Percentiles rank a stretch among this genome's conserved stretches.
Evolutionary conservation across 2,113 vertebrate species (phyloP).

Genomic region (Lepus timidus): DNA sequence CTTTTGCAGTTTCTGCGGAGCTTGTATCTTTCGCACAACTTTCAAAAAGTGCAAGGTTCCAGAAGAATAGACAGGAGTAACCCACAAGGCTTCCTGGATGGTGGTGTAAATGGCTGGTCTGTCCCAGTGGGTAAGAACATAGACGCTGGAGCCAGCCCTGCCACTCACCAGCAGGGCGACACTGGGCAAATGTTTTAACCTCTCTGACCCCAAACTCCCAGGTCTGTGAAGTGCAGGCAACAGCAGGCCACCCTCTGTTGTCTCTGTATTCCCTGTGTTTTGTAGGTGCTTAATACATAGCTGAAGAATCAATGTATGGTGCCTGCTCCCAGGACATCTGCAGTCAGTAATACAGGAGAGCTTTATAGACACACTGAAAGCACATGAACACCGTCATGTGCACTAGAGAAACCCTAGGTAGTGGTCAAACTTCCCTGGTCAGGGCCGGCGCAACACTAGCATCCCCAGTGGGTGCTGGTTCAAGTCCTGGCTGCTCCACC

Average conservation of each 20-base stretch:
- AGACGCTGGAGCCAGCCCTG: neutral
- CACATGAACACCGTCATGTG: neutral
- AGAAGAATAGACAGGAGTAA: neutral
- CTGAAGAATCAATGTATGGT: neutral
- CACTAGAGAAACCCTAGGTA: neutral
- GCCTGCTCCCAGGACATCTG: neutral
- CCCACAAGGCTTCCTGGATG: neutral
- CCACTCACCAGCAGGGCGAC: neutral
- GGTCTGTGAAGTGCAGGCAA: neutral
- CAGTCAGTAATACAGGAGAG: neutral
- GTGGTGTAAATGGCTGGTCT: neutral
- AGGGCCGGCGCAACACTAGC: no score
- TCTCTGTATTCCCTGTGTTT: neutral
- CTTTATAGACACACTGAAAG: neutral
- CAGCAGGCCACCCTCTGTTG: neutral
- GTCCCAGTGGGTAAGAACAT: neutral
- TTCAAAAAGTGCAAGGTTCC: neutral
- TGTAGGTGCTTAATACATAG: neutral
- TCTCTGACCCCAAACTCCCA: neutral
- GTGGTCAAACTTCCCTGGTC: neutral
- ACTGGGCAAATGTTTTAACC: neutral
- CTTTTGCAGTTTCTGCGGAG: neutral
- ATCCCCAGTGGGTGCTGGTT: no score
- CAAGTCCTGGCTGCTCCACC: no score
- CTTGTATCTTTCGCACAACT: neutral